Percentiles rank a stretch among this genome's conserved stretches.
Evolutionary conservation across 2,888 invertebrate genomes (phyloP).

Genomic region (Orgyia antiqua): DNA sequence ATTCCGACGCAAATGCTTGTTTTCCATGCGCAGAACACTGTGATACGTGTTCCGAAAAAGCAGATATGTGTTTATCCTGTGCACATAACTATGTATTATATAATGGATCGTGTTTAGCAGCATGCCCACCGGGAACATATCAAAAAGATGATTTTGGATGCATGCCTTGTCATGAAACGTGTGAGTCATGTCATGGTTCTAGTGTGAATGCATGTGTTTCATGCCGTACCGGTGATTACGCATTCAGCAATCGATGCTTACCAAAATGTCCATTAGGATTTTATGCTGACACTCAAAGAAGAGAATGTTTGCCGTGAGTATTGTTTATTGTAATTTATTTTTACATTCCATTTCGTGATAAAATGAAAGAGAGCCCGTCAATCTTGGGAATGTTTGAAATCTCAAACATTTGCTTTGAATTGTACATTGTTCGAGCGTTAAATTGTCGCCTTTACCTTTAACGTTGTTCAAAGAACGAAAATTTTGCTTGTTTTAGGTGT

Average conservation of each 20-base stretch:
- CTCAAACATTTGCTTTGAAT: slow-evolving; percentile 20
- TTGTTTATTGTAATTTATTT: slow-evolving; percentile 39
- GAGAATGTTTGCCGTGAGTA: slow-evolving; percentile 84
- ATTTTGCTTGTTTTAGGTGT: slow-evolving; percentile 71
- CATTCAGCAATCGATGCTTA: slow-evolving; percentile 84
- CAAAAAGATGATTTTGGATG: slow-evolving; percentile 93
- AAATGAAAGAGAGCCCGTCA: slow-evolving; percentile 29
- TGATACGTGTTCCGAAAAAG: slow-evolving; percentile 89
- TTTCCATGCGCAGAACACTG: slow-evolving; percentile 93
- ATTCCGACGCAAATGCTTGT: slow-evolving; percentile 86
- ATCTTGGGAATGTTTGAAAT: slow-evolving; percentile 25
- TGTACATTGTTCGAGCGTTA: slow-evolving; percentile 17
- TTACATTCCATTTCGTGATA: slow-evolving; percentile 28
- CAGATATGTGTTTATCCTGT: slow-evolving; percentile 91
- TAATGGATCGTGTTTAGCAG: slow-evolving; percentile 89
- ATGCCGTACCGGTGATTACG: slow-evolving; percentile 85
- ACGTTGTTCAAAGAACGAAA: slow-evolving; percentile 16
- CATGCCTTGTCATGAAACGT: slow-evolving; percentile 86
- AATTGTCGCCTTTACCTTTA: slow-evolving; percentile 21
- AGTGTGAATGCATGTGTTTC: slow-evolving; percentile 87
- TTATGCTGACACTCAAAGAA: slow-evolving; percentile 86
- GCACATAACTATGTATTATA: slow-evolving; percentile 91
- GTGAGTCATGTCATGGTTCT: slow-evolving; percentile 90
- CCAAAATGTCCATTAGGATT: slow-evolving; percentile 85
- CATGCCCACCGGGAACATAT: slow-evolving; percentile 89